These are phyloP conservation scores for Mobula birostris DNA, from an alignment of 2,113 vertebrate genomes.

Conservation along the genomic window DNA sequence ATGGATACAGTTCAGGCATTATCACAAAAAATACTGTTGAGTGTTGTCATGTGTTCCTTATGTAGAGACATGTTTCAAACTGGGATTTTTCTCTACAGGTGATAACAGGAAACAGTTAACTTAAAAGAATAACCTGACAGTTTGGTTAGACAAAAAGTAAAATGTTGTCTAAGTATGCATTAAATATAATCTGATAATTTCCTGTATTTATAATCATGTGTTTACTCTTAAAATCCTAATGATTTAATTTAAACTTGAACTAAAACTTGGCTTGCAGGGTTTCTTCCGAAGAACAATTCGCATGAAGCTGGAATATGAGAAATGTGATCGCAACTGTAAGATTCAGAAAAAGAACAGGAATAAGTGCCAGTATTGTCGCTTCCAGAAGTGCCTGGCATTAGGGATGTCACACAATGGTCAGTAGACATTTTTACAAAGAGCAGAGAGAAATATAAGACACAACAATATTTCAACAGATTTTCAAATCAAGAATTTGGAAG, in stretches of 20 bases:
- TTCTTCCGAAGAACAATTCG: slow-evolving; percentile 92
- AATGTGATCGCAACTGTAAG: slow-evolving; percentile 85
- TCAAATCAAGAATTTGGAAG: neutral
- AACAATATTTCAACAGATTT: neutral
- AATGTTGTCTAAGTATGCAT: neutral
- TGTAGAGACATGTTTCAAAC: neutral
- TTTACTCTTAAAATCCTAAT: neutral
- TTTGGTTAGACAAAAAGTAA: neutral
- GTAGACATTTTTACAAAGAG: slow-evolving; percentile 39
- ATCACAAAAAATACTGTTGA: neutral
- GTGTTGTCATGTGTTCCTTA: neutral
- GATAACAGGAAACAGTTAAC: neutral
- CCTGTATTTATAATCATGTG: neutral
- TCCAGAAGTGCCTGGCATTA: slow-evolving; percentile 91
- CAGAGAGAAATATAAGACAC: neutral
- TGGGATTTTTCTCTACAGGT: neutral
- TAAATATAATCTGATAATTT: neutral
- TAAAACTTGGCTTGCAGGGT: slow-evolving; percentile 60
- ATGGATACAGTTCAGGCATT: neutral
- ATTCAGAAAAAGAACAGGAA: slow-evolving; percentile 96
- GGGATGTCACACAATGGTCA: slow-evolving; percentile 97
- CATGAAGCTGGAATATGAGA: slow-evolving; percentile 94
- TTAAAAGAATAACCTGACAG: neutral
- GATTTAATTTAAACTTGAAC: neutral
- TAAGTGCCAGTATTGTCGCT: slow-evolving; percentile 97